Conservation (phyloP, 2,113 vertebrate genomes). For the Platycercus adscitus region DNA sequence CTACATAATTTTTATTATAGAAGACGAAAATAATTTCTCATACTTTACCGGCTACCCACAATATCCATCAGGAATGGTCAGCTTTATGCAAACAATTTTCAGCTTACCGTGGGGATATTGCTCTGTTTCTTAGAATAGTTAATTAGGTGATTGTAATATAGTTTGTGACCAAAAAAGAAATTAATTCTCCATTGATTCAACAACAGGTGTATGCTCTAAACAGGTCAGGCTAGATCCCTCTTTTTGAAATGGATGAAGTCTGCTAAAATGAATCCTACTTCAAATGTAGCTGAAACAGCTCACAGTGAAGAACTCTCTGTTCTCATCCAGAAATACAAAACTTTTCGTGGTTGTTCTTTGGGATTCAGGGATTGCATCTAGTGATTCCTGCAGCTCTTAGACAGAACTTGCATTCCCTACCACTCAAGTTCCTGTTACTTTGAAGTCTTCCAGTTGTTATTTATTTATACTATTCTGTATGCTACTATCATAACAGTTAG, state of each 20-base stretch:
- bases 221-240: neutral
- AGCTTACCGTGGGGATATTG: neutral
- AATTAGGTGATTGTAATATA: neutral
- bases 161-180: neutral
- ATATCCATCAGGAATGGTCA: neutral
- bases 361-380: neutral
- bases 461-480: neutral
- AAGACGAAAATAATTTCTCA: neutral
- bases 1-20: neutral
- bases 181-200: neutral
- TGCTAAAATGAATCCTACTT: neutral
- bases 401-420: neutral
- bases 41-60: neutral
- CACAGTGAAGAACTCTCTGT: neutral
- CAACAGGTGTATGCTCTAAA: neutral
- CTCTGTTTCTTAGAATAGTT: neutral
- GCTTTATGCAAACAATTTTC: neutral
- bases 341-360: neutral
- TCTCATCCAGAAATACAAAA: neutral
- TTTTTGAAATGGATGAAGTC: neutral
- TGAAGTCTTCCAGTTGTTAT: neutral
- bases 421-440: neutral
- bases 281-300: neutral
- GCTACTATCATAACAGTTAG: neutral
- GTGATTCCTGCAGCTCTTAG: neutral